Base-by-base conservation (phyloP, 2,888 invertebrate genomes). In the Synergus gifuensis region DNA sequence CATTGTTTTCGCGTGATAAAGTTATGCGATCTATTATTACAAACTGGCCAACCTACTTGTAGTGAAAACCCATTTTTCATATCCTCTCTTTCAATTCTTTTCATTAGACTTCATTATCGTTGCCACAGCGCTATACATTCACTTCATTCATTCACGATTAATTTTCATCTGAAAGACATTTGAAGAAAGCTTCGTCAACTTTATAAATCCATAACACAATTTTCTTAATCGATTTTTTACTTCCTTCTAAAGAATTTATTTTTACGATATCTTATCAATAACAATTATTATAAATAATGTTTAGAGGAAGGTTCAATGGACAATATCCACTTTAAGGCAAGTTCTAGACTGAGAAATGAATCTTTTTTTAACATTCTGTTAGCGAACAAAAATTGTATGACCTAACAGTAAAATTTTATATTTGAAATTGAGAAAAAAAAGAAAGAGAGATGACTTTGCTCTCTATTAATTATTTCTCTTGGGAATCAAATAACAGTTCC, bases 91-190 rank as follows among this genome's bases (percentile, higher is more conserved):
- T 67, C 46, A 67, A 11, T 7, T 22, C 8, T 40, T 64, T 46
- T 46, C 46, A 67, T 67, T 67, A 46, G 44, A 46, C 44, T 67
- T 28, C 14, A 67, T 67, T 14, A 67, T 14, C 11, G 44, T 22
- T 14, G 36, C 36, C 63, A 28, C 28, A 28, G 28, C 2, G 28
- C 3, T 28, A 28, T 28, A 22, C 18, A 67, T 44, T 67, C 67
- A 22, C 44, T 28, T 46, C 14, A 46, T 46, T 46, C 22, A 44
- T 18, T 67, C 7, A 12, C 22, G 44, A 67, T 46, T 46, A 46
- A 67, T 67, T 46, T 44, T 22, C 83, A 85, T 78, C 82, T 79
- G 78, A 73, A 77, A 81, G 81, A 79, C 77, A 78, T 85, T 83
- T 84, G 3, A 28, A 28, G 28, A 0, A 28, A 28, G 28, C 28